Evolutionary conservation across 2,797 vertebrate species (phyloP), one percentile per base, ranked within the genome.

Genomic region (Hydrocynus forskahlii): DNA sequence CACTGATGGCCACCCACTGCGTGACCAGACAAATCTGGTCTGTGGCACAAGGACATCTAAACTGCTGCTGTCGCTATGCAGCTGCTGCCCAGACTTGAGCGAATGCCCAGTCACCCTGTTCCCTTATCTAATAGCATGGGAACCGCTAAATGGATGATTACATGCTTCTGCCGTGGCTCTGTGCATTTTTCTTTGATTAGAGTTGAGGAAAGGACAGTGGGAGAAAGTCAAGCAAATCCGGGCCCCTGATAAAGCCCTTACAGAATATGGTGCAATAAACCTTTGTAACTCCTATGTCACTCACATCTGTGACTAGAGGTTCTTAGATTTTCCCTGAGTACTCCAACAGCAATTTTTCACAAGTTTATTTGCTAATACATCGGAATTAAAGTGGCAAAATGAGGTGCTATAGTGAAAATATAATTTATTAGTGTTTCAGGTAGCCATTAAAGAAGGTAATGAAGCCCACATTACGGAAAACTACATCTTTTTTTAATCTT

Each of bases 81-180:
- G 35, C 78, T 23, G 59, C 60, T 66, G 60, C 23, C 70, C 60
- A 74, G 78, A 71, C 54, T 9, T 0, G 25, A 67, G 40, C 29
- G 67, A 80, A 57, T 50, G 64, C 71, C 72, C 70, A 55, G 45
- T n/a, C 71, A 59, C 52, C 50, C 3, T 16, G 19, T 12, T 23
- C 50, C 48, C 25, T n/a, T 50, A 9, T 52, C 52, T 17, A n/a
- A 78, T 55, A 72, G 16, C 68, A 79, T 29, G 10, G 25, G 71
- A 64, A 48, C 48, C 0, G 35, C 48, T 55, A 29, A 71, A 71
- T 45, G 35, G 25, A 81, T 21, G 57, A 75, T 75, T 57, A 25
- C 60, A 76, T 66, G 73, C 60, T 76, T 78, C 29, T 45, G 17
- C 48, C 48, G 70, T 17, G 38, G 70, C 70, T 72, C 45, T 71